Evolutionary conservation across 2,888 invertebrate species (phyloP).

Genomic region (Metalampra italica): DNA sequence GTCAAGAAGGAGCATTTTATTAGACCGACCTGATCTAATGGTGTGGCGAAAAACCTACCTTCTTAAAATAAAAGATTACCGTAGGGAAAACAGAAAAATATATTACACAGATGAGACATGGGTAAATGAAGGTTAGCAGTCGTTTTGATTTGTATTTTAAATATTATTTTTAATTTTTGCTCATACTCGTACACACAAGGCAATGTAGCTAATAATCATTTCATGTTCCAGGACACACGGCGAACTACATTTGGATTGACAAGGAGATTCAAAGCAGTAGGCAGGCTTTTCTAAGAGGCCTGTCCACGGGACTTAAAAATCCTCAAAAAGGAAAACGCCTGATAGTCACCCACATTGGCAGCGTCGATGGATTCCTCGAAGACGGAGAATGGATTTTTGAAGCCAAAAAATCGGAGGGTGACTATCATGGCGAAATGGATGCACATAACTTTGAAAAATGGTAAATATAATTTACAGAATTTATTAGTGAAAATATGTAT

Average conservation of each 20-base stretch:
- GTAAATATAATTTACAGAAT: not conserved
- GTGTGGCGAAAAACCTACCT: conserved; percentile 12
- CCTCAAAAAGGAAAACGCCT: conserved; percentile 18
- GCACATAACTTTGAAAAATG: conserved; percentile 17
- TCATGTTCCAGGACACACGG: no score
- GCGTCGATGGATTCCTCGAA: conserved; percentile 17
- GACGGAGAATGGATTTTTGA: conserved; percentile 17
- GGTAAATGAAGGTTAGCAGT: conserved; percentile 15
- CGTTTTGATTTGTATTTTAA: not conserved
- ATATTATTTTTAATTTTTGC: not conserved
- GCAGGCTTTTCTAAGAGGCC: conserved; percentile 15
- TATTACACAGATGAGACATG: conserved; percentile 15
- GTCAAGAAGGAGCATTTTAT: not conserved
- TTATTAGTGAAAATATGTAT: no score
- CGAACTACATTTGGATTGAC: conserved; percentile 10
- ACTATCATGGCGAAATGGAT: conserved; percentile 18
- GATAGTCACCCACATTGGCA: conserved; percentile 17
- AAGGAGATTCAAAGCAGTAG: conserved; percentile 8
- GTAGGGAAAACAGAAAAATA: conserved; percentile 12
- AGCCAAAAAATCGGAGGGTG: conserved; percentile 14
- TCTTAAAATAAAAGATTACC: conserved; percentile 11
- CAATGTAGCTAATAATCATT: no score
- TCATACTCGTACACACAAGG: no score
- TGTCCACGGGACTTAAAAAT: conserved; percentile 14
- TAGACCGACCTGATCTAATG: conserved; percentile 13